These are phyloP conservation scores for Tenthredo scrophulariae DNA, from an alignment of 2,888 invertebrate species.

Conservation along the genomic window DNA sequence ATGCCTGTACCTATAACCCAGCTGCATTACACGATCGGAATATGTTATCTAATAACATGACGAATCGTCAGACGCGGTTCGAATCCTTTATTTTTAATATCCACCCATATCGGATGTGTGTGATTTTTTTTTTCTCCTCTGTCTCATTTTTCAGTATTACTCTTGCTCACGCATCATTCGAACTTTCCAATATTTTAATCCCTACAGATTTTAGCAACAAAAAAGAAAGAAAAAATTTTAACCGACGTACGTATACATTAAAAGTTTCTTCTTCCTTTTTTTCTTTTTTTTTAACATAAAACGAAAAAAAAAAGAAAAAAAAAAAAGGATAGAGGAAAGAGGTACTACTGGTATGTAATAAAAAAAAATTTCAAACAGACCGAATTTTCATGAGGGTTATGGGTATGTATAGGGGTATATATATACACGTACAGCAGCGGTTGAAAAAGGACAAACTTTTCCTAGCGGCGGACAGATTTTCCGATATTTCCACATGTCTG, in stretches of 20 bases:
- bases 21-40: slow-evolving; percentile 54
- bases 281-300: not conserved
- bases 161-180: not conserved
- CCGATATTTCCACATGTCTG: slow-evolving; percentile 22
- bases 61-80: slow-evolving; percentile 52
- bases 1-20: not conserved
- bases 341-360: not conserved
- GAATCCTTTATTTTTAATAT: slow-evolving; percentile 25
- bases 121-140: not conserved
- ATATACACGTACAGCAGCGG: not conserved
- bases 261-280: not conserved
- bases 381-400: not conserved
- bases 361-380: not conserved
- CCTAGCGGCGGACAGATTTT: not conserved
- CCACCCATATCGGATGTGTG: not conserved
- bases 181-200: not conserved
- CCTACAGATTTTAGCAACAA: not conserved
- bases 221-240: not conserved
- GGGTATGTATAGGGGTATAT: not conserved
- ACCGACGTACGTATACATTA: not conserved
- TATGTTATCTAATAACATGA: slow-evolving; percentile 56
- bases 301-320: not conserved
- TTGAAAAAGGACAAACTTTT: not conserved
- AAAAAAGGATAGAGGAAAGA: not conserved
- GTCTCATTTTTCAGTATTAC: not conserved